These are phyloP conservation scores for Fistularia commersonii DNA, from an alignment of 2,797 vertebrate species.

Conservation along the genomic window DNA sequence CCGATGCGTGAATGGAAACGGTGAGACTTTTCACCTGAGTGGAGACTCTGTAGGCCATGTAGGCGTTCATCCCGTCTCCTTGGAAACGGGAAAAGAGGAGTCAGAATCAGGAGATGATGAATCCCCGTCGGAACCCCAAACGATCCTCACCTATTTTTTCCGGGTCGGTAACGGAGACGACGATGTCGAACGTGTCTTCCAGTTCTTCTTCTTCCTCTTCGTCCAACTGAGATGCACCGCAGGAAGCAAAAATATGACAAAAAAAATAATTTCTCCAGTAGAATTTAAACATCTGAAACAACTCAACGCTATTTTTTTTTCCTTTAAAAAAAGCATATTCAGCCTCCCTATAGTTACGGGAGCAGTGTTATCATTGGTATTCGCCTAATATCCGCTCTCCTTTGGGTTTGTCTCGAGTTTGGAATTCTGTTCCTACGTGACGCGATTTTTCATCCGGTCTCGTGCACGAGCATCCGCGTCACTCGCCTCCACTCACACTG, in stretches of 20 bases:
- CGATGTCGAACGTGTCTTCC: conserved; percentile 88
- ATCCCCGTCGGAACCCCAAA: not conserved
- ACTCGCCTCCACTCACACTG: too few species aligned
- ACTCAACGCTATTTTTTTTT: too few species aligned
- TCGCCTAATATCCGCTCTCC: too few species aligned
- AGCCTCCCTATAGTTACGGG: too few species aligned
- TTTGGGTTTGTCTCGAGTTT: too few species aligned
- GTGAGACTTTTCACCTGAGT: conserved; percentile 83
- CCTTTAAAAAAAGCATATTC: too few species aligned
- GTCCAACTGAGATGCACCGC: conserved; percentile 73
- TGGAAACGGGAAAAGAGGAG: not conserved
- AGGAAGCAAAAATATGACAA: conserved; percentile 5
- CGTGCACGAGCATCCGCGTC: too few species aligned
- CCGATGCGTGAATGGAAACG: not conserved
- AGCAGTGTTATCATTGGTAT: too few species aligned
- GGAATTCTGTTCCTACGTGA: too few species aligned
- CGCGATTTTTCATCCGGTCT: too few species aligned
- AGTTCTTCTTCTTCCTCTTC: conserved; percentile 83
- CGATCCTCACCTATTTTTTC: conserved; percentile 91
- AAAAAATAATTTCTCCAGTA: conserved; percentile 1
- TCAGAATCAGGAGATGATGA: too few species aligned
- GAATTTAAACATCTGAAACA: too few species aligned
- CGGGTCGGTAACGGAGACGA: conserved; percentile 88
- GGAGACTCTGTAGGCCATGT: conserved; percentile 94
- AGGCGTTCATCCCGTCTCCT: conserved; percentile 99